These are phyloP conservation scores for Sander lucioperca DNA, from an alignment of 2,113 vertebrate species.

Conservation along the genomic window DNA sequence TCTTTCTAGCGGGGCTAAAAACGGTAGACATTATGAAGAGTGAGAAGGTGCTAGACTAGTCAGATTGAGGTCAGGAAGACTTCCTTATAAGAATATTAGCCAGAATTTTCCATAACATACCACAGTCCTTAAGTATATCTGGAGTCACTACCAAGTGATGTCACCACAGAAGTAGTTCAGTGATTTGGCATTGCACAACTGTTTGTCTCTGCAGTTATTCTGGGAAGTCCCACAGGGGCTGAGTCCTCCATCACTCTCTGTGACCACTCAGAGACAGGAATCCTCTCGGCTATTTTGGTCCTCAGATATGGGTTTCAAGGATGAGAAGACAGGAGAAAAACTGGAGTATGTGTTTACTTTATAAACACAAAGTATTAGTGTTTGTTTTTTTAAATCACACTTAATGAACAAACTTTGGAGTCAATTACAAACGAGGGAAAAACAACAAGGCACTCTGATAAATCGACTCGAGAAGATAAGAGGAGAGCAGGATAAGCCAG, in stretches of 20 bases:
- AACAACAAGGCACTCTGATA: not conserved
- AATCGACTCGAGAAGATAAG: conserved; percentile 22
- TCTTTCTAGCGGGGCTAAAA: not conserved
- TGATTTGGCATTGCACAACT: conserved; percentile 16
- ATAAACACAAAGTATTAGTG: not conserved
- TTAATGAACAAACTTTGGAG: not conserved
- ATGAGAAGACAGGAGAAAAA: not conserved
- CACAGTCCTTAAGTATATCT: conserved; percentile 44
- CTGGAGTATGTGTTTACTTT: not conserved
- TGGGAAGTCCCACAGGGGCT: not conserved
- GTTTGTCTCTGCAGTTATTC: conserved; percentile 45
- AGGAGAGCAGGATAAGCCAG: conserved; percentile 16
- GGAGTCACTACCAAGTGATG: conserved; percentile 49
- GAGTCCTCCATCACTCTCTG: not conserved
- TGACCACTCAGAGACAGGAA: conserved; percentile 43
- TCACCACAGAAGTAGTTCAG: conserved; percentile 37
- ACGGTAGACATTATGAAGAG: not conserved
- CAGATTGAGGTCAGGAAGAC: not conserved
- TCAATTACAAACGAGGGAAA: not conserved
- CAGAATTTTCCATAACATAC: conserved; percentile 2
- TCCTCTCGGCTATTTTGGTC: conserved; percentile 26
- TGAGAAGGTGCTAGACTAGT: not conserved
- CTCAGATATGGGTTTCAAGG: conserved; percentile 39
- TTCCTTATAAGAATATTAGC: conserved; percentile 42
- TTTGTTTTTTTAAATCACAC: not conserved